Conservation (phyloP, 2,113 vertebrate species). For the Casuarius casuarius region DNA sequence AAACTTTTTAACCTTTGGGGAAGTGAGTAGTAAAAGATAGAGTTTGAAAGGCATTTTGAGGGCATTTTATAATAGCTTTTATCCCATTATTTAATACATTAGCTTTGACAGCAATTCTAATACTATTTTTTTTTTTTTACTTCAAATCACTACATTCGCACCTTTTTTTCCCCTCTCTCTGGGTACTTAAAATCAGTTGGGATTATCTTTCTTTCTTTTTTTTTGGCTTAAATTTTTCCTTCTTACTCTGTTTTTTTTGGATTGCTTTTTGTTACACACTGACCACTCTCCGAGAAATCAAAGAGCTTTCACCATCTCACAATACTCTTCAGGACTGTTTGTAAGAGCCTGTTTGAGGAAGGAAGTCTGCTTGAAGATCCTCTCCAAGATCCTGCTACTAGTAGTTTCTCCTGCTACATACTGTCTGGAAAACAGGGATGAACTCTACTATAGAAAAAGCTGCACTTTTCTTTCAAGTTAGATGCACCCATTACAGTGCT, state of each 20-base stretch:
- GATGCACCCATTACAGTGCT: neutral
- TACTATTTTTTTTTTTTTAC: neutral
- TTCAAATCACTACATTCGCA: neutral
- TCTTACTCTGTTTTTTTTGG: neutral
- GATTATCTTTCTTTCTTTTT: neutral
- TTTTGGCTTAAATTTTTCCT: neutral
- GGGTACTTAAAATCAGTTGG: neutral
- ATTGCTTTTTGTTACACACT: neutral
- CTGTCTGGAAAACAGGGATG: neutral
- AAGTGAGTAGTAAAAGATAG: neutral
- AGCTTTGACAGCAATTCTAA: neutral
- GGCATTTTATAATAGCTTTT: neutral
- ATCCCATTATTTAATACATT: constrained; percentile 10
- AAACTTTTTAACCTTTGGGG: constrained; percentile 16
- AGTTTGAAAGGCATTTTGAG: neutral
- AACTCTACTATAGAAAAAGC: neutral
- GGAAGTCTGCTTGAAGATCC: neutral
- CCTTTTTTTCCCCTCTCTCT: neutral
- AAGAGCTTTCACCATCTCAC: neutral
- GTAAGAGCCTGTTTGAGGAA: neutral
- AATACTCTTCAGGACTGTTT: neutral
- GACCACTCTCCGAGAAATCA: neutral
- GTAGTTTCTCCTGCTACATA: neutral
- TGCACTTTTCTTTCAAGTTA: neutral
- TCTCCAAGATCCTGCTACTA: neutral